Evolutionary conservation across 1,140 invertebrate species (phyloP).

Genomic region (Drosophila ogumai): DNA sequence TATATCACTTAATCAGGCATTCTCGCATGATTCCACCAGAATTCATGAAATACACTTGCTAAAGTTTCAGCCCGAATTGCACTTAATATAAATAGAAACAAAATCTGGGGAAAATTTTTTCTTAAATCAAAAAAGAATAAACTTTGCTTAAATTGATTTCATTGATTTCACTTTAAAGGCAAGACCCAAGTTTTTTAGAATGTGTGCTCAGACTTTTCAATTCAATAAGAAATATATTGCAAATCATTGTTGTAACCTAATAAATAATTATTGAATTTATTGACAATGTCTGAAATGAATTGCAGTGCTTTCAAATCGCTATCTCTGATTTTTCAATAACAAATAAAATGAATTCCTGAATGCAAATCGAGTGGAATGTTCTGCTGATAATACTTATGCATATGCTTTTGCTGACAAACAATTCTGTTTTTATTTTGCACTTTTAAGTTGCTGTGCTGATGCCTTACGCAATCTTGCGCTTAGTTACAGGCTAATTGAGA

Average conservation of each 20-base stretch:
- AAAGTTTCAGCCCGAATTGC: not conserved
- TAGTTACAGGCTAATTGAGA: constrained; percentile 25
- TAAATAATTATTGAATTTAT: too few relatives aligned
- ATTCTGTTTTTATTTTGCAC: constrained; percentile 11
- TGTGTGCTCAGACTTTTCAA: not conserved
- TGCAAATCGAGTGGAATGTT: not conserved
- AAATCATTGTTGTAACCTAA: not conserved
- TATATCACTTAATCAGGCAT: not conserved
- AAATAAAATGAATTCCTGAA: constrained; percentile 3
- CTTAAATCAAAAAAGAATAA: not conserved
- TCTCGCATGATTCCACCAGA: not conserved
- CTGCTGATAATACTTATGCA: constrained; percentile 5
- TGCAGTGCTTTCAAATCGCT: not conserved
- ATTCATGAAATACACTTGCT: not conserved
- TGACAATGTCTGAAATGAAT: not conserved
- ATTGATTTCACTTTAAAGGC: too few relatives aligned
- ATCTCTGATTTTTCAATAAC: not conserved
- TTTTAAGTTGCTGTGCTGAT: constrained; percentile 23
- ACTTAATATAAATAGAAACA: not conserved
- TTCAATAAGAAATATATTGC: not conserved
- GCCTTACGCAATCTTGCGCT: constrained; percentile 5
- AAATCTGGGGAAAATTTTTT: not conserved
- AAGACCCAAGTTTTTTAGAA: not conserved
- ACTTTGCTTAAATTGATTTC: not conserved
- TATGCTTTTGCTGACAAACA: not conserved